Base-by-base conservation (phyloP, 1,140 invertebrate species). In the Laodelphax striatellus region DNA sequence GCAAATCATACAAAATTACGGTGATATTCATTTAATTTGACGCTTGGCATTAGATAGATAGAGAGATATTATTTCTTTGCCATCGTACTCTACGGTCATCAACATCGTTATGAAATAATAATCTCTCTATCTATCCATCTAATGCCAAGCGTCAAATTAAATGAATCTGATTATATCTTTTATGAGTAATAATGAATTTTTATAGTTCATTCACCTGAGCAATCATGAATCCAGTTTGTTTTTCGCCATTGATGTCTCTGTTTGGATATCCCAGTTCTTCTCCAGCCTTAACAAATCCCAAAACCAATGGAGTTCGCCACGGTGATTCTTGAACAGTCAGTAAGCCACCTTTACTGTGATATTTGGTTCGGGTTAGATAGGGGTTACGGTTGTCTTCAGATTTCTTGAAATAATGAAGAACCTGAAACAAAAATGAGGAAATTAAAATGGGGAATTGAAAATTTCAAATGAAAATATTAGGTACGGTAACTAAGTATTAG, bases 371-470 rank as follows among this genome's bases (percentile, higher is more conserved):
- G 10, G 80, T 77, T 24, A 92, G 67, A 68, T 91, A 91, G 0
- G 89, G 88, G 72, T 92, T 91, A 17, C 89, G 77, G 69, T 92
- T 91, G 65, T 92, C 89, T 72, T 94, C 91, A 0, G 88, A 90
- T 70, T 93, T 94, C 55, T 87, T 86, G 68, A 94, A 95, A 64
- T 94, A 94, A n/a, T 83, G 83, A 0, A 94, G 71, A 0, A 90
- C 87, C 43, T 64, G 41, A 38, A 50, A 61, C 9, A 43, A 8
- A 19, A 52, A 8, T 28, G 10, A 6, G n/a, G 13, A 4, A 9
- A 44, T 44, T n/a, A n/a, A 44, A 9, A 44, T 44, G 9, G 14
- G 9, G 2, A n/a, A n/a, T n/a, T n/a, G n/a, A n/a, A n/a, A n/a
- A n/a, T n/a, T n/a, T n/a, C n/a, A n/a, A n/a, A n/a, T n/a, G n/a